Evolutionary conservation across 2,797 vertebrate genomes (phyloP).

Genomic region (Malurus splendens): DNA sequence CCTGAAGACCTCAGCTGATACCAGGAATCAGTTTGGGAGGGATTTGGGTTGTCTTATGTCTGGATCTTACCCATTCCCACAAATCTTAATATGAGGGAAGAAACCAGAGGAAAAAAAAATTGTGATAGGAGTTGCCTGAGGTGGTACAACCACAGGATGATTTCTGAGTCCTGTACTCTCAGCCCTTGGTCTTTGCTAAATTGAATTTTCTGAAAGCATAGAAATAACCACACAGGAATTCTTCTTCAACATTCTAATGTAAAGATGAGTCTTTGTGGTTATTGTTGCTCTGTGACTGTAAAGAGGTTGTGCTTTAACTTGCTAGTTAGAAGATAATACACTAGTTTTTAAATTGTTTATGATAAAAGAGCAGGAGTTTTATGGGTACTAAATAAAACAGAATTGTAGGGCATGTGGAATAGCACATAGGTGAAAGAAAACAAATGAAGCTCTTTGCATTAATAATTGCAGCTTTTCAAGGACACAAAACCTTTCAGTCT

Average conservation of each 20-base stretch:
- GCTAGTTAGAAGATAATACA: background rate
- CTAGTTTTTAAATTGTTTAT: background rate
- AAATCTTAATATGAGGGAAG: background rate
- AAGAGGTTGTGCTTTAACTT: background rate
- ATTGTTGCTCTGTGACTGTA: background rate
- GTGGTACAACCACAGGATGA: background rate
- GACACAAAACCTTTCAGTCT: background rate
- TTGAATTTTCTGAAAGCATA: background rate
- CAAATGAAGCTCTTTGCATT: background rate
- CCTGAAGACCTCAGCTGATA: background rate
- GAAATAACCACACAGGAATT: background rate
- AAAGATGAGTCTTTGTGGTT: background rate
- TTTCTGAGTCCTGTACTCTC: background rate
- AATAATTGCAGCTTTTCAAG: background rate
- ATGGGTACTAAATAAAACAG: background rate
- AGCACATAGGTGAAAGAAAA: background rate
- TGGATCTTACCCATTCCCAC: background rate
- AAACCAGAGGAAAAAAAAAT: background rate
- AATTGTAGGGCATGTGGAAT: background rate
- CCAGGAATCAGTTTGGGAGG: background rate
- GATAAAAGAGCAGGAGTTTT: background rate
- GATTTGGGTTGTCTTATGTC: rapidly evolving
- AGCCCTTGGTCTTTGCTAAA: background rate
- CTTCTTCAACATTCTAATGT: background rate
- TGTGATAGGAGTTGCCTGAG: background rate